Base-by-base conservation (phyloP, 2,888 invertebrate genomes). In the Aphidius colemani region DNA sequence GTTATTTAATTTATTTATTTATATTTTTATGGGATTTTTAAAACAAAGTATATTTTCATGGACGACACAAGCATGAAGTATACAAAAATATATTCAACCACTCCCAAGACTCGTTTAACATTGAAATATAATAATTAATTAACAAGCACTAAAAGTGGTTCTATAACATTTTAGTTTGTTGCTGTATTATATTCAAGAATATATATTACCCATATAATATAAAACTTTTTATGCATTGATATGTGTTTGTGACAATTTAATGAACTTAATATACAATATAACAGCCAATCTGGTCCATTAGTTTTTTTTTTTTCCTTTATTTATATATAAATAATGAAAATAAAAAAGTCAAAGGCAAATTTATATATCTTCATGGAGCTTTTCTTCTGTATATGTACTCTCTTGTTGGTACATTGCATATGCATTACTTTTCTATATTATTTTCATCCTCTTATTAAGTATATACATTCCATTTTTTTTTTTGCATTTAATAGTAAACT, bases 111-210 rank as follows among this genome's bases (percentile, higher is more conserved):
- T 66, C 60, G 18, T 49, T 18, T 44, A 13, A 30, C 10, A 55
- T 51, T 66, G 63, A 13, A 63, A 62, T 61, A 68, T 70, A 71
- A 71, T 71, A 70, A 73, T 70, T 71, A 71, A 73, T 72, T 71
- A 72, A 70, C 69, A 66, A 67, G 66, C 69, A 66, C 53, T 68
- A 65, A 30, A 30, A 30, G 30, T 30, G 30, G 30, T 30, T 30
- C 30, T 30, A 30, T 30, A 30, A 30, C 30, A 30, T 30, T 30
- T 30, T 30, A 30, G 30, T 30, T 30, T 30, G 4, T 30, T 30
- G 30, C 30, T 30, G 13, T 30, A 30, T 30, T 30, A 30, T 30
- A 30, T 30, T 30, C 30, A 30, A 30, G 18, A 18, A 11, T 44
- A 45, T 10, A 45, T 11, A 7, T 45, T 44, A 44, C 44, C 18